Percentiles rank a stretch among this genome's conserved stretches.
Evolutionary conservation across 2,797 vertebrate genomes (phyloP).

Genomic region (Novumbra hubbsi): DNA sequence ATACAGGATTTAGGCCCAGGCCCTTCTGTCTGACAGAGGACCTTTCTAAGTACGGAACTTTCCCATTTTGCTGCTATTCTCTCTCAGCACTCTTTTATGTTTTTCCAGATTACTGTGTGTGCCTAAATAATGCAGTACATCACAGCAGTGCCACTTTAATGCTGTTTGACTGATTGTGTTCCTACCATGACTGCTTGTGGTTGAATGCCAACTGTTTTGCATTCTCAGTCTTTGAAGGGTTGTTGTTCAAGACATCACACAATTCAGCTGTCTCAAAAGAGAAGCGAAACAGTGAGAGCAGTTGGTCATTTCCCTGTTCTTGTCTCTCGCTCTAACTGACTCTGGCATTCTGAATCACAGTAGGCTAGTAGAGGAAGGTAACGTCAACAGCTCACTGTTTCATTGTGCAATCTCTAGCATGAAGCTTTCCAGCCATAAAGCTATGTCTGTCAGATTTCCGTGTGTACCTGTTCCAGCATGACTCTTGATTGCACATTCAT

Average conservation of each 20-base stretch:
- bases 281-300: slow-evolving; percentile 73
- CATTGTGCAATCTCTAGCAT: slow-evolving; percentile 55
- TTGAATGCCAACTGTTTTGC: slow-evolving; percentile 30
- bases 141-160: not conserved
- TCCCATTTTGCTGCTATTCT: slow-evolving; percentile 7
- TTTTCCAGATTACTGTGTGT: not conserved
- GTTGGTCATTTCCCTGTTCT: slow-evolving; percentile 33
- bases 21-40: not conserved
- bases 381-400: slow-evolving; percentile 48
- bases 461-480: slow-evolving; percentile 58
- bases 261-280: slow-evolving; percentile 46
- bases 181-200: not conserved
- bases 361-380: slow-evolving; percentile 24
- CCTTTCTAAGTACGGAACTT: slow-evolving; percentile 23
- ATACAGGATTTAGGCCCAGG: not conserved
- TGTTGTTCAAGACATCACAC: slow-evolving; percentile 45
- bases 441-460: slow-evolving; percentile 12
- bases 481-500: slow-evolving; percentile 33
- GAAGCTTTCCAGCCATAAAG: slow-evolving; percentile 44
- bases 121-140: slow-evolving; percentile 4
- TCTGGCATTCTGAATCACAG: not conserved
- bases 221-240: not conserved
- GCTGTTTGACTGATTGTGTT: not conserved
- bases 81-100: slow-evolving; percentile 1
- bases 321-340: not conserved